A percentile compares a stretch with the other conserved stretches of the same genome.
These are phyloP conservation scores for Seira sanloemensis DNA, from an alignment of 2,888 invertebrate genomes.

Conservation along the genomic window DNA sequence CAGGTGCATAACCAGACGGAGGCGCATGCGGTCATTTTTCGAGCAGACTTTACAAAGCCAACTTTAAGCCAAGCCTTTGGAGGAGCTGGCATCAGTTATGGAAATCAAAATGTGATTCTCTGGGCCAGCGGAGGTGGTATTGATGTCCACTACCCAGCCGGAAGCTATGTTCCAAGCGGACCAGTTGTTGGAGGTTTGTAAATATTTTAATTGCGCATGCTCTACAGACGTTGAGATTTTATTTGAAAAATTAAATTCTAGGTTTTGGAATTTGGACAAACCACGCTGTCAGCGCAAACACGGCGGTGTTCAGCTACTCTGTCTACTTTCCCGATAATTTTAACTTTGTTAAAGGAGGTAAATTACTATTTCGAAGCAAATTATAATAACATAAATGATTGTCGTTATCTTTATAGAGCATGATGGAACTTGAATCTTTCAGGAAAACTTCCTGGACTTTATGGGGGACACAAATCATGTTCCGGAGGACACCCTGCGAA, in stretches of 20 bases:
- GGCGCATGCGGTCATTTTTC: constrained; percentile 48
- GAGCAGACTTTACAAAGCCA: constrained; percentile 66
- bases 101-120: constrained; percentile 68
- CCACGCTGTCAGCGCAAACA: constrained; percentile 55
- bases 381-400: too few relatives aligned
- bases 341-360: constrained; percentile 65
- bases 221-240: too few relatives aligned
- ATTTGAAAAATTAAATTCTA: too few relatives aligned
- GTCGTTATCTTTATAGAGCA: too few relatives aligned
- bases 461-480: constrained; percentile 21
- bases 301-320: constrained; percentile 65
- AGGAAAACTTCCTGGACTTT: constrained; percentile 65
- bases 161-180: constrained; percentile 67
- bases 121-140: constrained; percentile 71
- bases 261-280: constrained; percentile 68
- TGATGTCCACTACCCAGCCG: constrained; percentile 66
- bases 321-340: constrained; percentile 67
- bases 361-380: too few relatives aligned
- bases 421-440: background rate
- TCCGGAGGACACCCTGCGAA: constrained; percentile 50
- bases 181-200: constrained; percentile 65
- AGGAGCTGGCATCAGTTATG: constrained; percentile 60
- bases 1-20: background rate
- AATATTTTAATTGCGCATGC: too few relatives aligned
- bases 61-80: constrained; percentile 65